Conservation (phyloP, 2,113 vertebrate genomes). For the Nerophis lumbriciformis region DNA sequence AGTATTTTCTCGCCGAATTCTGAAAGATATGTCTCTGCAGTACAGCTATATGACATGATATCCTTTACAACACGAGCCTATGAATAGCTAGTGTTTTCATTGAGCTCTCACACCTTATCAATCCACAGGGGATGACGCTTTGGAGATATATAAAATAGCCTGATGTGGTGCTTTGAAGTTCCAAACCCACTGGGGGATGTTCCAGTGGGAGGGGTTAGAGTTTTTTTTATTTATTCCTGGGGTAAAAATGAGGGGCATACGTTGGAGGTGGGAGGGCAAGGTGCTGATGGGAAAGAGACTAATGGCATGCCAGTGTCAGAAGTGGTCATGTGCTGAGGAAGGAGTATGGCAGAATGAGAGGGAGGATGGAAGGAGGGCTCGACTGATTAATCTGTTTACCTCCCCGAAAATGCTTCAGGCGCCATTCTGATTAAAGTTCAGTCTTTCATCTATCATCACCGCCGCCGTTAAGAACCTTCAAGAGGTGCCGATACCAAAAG, state of each 20-base stretch:
- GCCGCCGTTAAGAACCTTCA: conserved; percentile 28
- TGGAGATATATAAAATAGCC: conserved; percentile 53
- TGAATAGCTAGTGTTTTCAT: conserved; percentile 30
- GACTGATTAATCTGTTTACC: conserved; percentile 78
- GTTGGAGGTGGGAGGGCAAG: conserved; percentile 39
- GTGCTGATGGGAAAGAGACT: conserved; percentile 72
- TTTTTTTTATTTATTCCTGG: conserved; percentile 13
- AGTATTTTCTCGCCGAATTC: conserved; percentile 33
- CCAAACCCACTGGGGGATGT: conserved; percentile 31
- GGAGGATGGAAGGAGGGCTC: conserved; percentile 60
- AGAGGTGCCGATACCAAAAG: conserved; percentile 45
- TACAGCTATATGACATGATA: conserved; percentile 35
- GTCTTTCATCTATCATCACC: conserved; percentile 72
- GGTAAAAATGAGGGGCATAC: conserved; percentile 25
- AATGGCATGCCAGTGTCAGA: conserved; percentile 65
- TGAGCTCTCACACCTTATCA: conserved; percentile 43
- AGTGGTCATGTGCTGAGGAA: conserved; percentile 66
- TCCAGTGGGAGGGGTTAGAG: conserved; percentile 26
- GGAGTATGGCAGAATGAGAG: conserved; percentile 42
- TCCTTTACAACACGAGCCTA: conserved; percentile 25
- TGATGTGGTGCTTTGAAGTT: conserved; percentile 50
- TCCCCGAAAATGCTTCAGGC: conserved; percentile 71
- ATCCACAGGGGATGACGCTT: conserved; percentile 49
- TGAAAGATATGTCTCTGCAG: conserved; percentile 25
- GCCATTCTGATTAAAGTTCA: conserved; percentile 77